Evolutionary conservation across 2,888 invertebrate species (phyloP), one percentile per base, ranked within the genome.

Genomic region (Mechanitis messenoides): DNA sequence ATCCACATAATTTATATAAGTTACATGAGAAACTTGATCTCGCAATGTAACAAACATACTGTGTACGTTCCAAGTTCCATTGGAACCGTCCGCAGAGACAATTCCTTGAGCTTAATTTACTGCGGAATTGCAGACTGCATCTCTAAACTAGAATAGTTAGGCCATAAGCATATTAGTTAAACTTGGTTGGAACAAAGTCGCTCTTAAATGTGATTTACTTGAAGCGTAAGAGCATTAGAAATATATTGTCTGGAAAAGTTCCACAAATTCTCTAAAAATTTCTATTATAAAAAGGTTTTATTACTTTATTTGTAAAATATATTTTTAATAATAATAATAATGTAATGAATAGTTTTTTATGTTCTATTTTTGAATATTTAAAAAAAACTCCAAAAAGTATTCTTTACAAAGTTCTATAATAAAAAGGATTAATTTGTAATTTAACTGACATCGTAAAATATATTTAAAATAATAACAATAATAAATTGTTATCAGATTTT

Each of bases 51-150:
- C 54, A 31, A 59, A 56, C 56, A 64, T 57, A 55, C 61, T 61
- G 63, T 65, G 67, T 59, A 57, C 64, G 65, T 42, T 42, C 42
- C 42, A 42, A 42, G 9, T 42, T 42, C 9, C 9, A 11, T 7
- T 45, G 50, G 61, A 59, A 58, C 63, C 56, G 53, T 53, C 66
- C 66, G 63, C 68, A 61, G 67, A 70, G 71, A 73, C 72, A 74
- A 73, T 74, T 73, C 71, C 70, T 71, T 65, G 58, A 69, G 75
- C 71, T 77, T 76, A 79, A 81, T 81, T 81, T 76, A 75, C 74
- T 70, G 71, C 71, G 69, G 66, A 74, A 74, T 72, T 80, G 73
- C 77, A 75, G 67, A 60, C 75, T 80, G 76, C 77, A 79, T 75
- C 74, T 72, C 67, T 63, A 71, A 71, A 71, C 69, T 68, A 68